phyloP scores from a whole-genome alignment of 2,888 invertebrate species.

The Zygaena filipendulae region DNA sequence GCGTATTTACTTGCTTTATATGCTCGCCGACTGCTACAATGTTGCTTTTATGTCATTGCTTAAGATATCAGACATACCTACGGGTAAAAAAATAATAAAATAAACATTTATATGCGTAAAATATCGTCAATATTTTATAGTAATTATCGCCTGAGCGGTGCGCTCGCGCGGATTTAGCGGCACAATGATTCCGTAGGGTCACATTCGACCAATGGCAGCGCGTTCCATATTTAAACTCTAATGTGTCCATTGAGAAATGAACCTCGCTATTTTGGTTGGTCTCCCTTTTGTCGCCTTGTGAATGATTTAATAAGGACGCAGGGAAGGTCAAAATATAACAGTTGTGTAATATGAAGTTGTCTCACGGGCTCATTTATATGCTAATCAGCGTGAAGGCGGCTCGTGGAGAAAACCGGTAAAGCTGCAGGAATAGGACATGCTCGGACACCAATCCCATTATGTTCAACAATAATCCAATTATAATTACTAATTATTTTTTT shows the following conservation, averaged over 20 bases:
- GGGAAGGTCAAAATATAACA: slow-evolving; percentile 27
- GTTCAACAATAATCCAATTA: slow-evolving; percentile 23
- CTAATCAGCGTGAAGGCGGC: slow-evolving; percentile 53
- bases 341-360: slow-evolving; percentile 54
- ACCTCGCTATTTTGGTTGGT: slow-evolving; percentile 23
- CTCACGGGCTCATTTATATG: slow-evolving; percentile 61
- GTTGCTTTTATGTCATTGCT: slow-evolving; percentile 40
- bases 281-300: slow-evolving; percentile 10
- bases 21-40: slow-evolving; percentile 27
- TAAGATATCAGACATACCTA: slow-evolving; percentile 33
- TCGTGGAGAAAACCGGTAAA: slow-evolving; percentile 42
- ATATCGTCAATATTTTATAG: slow-evolving; percentile 42
- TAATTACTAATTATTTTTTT: too few relatives aligned
- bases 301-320: slow-evolving; percentile 15
- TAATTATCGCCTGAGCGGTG: slow-evolving; percentile 27
- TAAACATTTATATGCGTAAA: slow-evolving; percentile 29
- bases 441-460: slow-evolving; percentile 21
- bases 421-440: slow-evolving; percentile 15
- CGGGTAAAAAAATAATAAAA: slow-evolving; percentile 22
- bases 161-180: slow-evolving; percentile 28
- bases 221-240: slow-evolving; percentile 37
- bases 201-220: slow-evolving; percentile 31
- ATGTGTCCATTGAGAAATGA: slow-evolving; percentile 27
- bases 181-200: slow-evolving; percentile 22
- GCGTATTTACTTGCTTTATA: slow-evolving; percentile 33